A percentile compares a stretch with the other conserved stretches of the same genome.
Conservation (phyloP, 2,888 invertebrate genomes). For the Ormyrus nitidulus region DNA sequence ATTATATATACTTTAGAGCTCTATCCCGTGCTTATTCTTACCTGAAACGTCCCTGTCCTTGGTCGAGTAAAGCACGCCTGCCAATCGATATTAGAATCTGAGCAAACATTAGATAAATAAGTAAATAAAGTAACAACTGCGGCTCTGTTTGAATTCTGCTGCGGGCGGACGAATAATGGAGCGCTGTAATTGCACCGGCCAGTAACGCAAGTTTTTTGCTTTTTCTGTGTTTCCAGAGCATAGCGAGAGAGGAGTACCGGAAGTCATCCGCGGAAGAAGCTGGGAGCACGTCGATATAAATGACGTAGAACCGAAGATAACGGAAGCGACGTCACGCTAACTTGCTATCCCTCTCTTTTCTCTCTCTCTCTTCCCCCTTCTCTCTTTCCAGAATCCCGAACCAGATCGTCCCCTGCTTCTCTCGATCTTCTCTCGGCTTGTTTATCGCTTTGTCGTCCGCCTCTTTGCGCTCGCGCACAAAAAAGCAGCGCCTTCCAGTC, state of each 20-base stretch:
- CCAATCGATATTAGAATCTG: too few species aligned
- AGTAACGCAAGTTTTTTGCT: slow-evolving; percentile 71
- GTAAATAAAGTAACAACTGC: not conserved
- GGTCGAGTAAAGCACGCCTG: too few species aligned
- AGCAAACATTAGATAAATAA: too few species aligned
- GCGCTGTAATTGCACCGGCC: slow-evolving; percentile 70
- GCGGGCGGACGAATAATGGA: slow-evolving; percentile 54
- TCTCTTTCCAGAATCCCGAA: slow-evolving; percentile 37
- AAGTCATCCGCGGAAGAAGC: slow-evolving; percentile 69
- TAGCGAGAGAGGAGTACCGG: slow-evolving; percentile 63
- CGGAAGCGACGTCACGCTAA: slow-evolving; percentile 74
- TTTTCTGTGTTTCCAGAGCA: slow-evolving; percentile 71
- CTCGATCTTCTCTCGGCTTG: slow-evolving; percentile 45
- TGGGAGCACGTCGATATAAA: slow-evolving; percentile 71
- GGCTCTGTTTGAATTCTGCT: slow-evolving; percentile 30
- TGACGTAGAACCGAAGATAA: slow-evolving; percentile 72
- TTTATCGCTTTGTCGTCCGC: slow-evolving; percentile 61
- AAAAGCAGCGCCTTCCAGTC: slow-evolving; percentile 11
- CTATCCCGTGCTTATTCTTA: too few species aligned
- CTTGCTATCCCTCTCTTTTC: slow-evolving; percentile 61
- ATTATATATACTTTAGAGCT: too few species aligned
- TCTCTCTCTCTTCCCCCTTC: not conserved
- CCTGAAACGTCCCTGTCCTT: too few species aligned
- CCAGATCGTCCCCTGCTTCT: slow-evolving; percentile 40
- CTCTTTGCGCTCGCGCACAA: slow-evolving; percentile 44